A percentile compares a stretch with the other conserved stretches of the same genome.
phyloP scores from a whole-genome alignment of 2,888 invertebrate species.

The Schrankia costaestrigalis region DNA sequence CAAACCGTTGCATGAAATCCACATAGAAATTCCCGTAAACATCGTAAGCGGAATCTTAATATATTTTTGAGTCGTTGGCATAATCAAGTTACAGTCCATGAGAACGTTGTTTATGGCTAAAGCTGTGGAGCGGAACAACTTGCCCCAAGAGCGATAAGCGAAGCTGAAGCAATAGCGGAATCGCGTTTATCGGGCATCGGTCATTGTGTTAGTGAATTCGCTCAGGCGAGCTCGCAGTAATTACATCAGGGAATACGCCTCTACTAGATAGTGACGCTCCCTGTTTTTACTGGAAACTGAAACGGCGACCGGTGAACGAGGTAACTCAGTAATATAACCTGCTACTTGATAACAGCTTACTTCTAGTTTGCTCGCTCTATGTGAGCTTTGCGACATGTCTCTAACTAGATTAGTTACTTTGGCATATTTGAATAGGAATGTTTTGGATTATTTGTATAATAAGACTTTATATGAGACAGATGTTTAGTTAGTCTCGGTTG shows the following conservation, averaged over 20 bases:
- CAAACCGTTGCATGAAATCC: too few relatives aligned
- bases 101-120: constrained; percentile 50
- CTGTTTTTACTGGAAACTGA: constrained; percentile 54
- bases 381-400: constrained; percentile 7
- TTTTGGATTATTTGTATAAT: too few relatives aligned
- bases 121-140: constrained; percentile 46
- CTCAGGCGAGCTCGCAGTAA: constrained; percentile 62
- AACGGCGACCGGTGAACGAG: constrained; percentile 19
- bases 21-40: constrained; percentile 7
- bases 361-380: constrained; percentile 20
- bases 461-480: too few relatives aligned
- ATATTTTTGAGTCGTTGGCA: constrained; percentile 49
- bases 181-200: constrained; percentile 56
- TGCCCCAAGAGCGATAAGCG: constrained; percentile 26
- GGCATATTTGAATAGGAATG: too few relatives aligned
- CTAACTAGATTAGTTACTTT: too few relatives aligned
- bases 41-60: constrained; percentile 6
- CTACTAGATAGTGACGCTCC: constrained; percentile 39
- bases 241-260: constrained; percentile 74
- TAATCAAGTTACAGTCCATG: constrained; percentile 52
- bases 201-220: constrained; percentile 69
- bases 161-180: constrained; percentile 33
- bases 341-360: constrained; percentile 14
- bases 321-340: constrained; percentile 25
- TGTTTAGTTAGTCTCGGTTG: too few relatives aligned